Base-by-base conservation (phyloP, 2,797 vertebrate species). In the Macroramphosus scolopax region DNA sequence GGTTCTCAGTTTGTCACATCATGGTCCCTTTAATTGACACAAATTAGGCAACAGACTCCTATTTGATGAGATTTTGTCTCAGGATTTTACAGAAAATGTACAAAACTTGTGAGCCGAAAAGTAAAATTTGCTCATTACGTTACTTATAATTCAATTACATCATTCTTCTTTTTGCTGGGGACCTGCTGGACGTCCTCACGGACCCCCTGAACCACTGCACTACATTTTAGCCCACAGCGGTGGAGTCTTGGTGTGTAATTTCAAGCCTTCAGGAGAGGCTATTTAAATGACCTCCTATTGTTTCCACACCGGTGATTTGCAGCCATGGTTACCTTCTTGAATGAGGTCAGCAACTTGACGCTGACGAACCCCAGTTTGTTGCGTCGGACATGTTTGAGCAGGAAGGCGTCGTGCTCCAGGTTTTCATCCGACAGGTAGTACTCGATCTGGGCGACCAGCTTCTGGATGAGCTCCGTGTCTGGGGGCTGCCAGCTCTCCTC, bases 291-390 rank as follows among this genome's bases (percentile, higher is more conserved):
- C n/a, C 32, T 22, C 13, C 10, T 13, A 1, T 15, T 8, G 5
- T 0, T 58, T 24, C 3, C 10, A 25, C 2, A 11, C 1, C 6
- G 4, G 7, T 25, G 14, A 17, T 31, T 17, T 12, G 39, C 30
- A 47, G 14, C 29, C 18, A 29, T 9, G 6, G 13, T 78, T 83
- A 98, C 97, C 93, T 98, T 99, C 84, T 99, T 99, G 83, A 99
- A 98, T 1, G 97, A 98, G 1, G 97, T 98, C 72, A 99, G 94
- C 45, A 99, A 82, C 81, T 99, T 99, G 77, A 99, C 93, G 5
- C 95, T 99, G 84, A 99, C 94, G 1, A 94, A 99, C 9, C 97
- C 97, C 36, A 94, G 90, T 80, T 98, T 98, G 84, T 98, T 99
- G 66, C 96, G 93, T 42, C 96, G 78, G 60, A 99, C 92, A 0